phyloP scores from a whole-genome alignment of 2,113 vertebrate genomes.

The Aegotheles bennettii region DNA sequence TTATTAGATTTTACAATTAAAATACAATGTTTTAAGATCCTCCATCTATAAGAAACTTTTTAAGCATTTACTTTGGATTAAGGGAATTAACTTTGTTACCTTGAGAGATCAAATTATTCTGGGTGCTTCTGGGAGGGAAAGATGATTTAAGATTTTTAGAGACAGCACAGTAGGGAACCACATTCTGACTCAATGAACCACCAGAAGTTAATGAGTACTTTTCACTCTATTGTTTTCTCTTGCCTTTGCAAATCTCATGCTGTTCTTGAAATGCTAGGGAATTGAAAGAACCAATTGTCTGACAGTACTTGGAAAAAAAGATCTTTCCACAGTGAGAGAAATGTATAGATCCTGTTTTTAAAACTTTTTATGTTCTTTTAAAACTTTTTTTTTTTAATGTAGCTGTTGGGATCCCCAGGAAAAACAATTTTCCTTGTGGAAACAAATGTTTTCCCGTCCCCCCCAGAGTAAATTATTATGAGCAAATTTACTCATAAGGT shows the following conservation, averaged over 20 bases:
- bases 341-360: not conserved
- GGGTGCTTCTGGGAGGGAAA: not conserved
- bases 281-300: slow-evolving; percentile 5
- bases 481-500: not conserved
- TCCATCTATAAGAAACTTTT: not conserved
- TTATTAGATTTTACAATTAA: not conserved
- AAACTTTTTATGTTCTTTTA: not conserved
- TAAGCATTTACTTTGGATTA: not conserved
- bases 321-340: slow-evolving; percentile 6
- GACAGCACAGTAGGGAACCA: not conserved
- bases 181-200: slow-evolving; percentile 44
- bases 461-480: slow-evolving; percentile 25
- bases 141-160: slow-evolving; percentile 57
- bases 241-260: slow-evolving; percentile 47
- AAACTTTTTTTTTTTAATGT: not conserved
- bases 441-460: not conserved
- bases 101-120: slow-evolving; percentile 20
- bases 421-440: not conserved
- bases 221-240: slow-evolving; percentile 52
- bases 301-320: not conserved
- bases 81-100: slow-evolving; percentile 17
- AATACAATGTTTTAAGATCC: not conserved
- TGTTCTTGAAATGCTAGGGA: slow-evolving; percentile 50
- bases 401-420: not conserved
- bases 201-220: slow-evolving; percentile 50